Conservation (phyloP, 2,113 vertebrate species). For the Myiopsitta monachus region DNA sequence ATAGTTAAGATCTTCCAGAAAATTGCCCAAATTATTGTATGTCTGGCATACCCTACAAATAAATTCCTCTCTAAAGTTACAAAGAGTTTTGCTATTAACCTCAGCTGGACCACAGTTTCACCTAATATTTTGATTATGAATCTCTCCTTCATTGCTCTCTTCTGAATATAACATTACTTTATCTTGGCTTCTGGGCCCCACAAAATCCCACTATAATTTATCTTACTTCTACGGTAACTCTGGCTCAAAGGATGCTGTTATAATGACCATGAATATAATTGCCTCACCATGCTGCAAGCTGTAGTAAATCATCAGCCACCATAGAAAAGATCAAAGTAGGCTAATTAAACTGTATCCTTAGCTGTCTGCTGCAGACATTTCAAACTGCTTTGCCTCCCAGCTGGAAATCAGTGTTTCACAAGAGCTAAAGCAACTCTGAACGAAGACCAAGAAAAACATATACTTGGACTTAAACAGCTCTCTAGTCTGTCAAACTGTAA, state of each 20-base stretch:
- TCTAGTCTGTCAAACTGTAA: conserved; percentile 22
- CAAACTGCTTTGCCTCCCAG: conserved; percentile 57
- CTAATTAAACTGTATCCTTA: conserved; percentile 65
- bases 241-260: conserved; percentile 41
- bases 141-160: conserved; percentile 4
- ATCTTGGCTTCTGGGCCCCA: conserved; percentile 36
- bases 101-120: neutral
- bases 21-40: neutral
- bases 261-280: conserved; percentile 64
- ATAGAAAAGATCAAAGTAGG: conserved; percentile 58
- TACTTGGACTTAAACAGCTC: conserved; percentile 53
- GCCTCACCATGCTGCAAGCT: conserved; percentile 50
- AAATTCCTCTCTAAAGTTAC: neutral
- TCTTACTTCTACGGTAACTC: conserved; percentile 23
- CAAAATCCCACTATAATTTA: conserved; percentile 61
- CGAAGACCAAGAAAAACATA: conserved; percentile 57
- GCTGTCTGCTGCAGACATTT: conserved; percentile 61
- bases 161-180: conserved; percentile 38
- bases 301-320: conserved; percentile 64
- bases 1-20: neutral
- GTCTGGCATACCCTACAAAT: neutral
- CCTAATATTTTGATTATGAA: conserved; percentile 15
- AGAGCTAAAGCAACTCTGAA: conserved; percentile 50
- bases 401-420: conserved; percentile 55
- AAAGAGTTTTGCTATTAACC: neutral